These are phyloP conservation scores for Neoaliturus tenellus DNA, from an alignment of 2,888 invertebrate species.

Conservation along the genomic window DNA sequence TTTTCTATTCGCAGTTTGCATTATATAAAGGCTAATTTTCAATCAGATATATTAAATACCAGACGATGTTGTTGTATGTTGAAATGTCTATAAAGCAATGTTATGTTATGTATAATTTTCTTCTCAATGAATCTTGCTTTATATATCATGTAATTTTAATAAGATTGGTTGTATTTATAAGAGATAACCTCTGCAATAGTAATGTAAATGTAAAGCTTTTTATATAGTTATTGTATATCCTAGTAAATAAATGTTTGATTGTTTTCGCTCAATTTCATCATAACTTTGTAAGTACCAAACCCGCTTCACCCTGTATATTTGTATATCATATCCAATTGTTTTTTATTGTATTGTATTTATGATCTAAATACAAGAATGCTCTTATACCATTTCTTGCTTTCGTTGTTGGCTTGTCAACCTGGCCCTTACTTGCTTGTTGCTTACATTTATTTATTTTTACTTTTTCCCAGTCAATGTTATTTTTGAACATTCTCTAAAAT, in stretches of 20 bases:
- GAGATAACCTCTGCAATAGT: background rate
- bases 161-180: background rate
- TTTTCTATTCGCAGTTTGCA: too few species aligned
- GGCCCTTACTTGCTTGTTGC: conserved; percentile 15
- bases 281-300: conserved; percentile 4
- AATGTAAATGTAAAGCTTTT: conserved; percentile 27
- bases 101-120: too few species aligned
- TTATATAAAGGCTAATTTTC: too few species aligned
- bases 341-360: conserved; percentile 49
- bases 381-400: conserved; percentile 30
- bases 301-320: conserved; percentile 30
- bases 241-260: conserved; percentile 2
- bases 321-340: conserved; percentile 27
- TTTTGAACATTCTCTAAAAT: too few species aligned
- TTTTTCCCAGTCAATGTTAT: too few species aligned
- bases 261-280: conserved; percentile 18
- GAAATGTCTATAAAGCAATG: too few species aligned
- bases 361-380: conserved; percentile 49
- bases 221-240: conserved; percentile 28
- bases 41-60: too few species aligned
- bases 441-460: background rate
- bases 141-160: background rate
- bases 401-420: conserved; percentile 8
- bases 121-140: background rate
- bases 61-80: too few species aligned